Evolutionary conservation across 2,797 vertebrate genomes (phyloP).

Genomic region (Esox lucius): DNA sequence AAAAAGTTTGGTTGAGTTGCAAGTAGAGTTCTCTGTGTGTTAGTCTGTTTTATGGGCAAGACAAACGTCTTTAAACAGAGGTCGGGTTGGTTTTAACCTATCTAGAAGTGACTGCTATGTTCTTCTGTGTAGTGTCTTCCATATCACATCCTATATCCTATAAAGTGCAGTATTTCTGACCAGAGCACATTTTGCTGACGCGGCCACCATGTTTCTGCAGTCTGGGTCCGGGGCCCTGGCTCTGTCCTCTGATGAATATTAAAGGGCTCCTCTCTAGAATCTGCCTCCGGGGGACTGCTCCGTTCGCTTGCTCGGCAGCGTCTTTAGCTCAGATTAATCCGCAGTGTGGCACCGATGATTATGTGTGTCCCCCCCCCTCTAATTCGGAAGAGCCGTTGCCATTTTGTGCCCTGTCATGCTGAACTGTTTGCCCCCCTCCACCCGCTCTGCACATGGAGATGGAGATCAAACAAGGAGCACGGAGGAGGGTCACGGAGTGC

Average conservation of each 20-base stretch:
- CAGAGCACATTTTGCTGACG: too few relatives aligned
- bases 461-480: conserved; percentile 12
- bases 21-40: too few relatives aligned
- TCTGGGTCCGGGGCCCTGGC: neutral
- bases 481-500: neutral
- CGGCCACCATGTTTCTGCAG: neutral
- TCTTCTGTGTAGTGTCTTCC: neutral
- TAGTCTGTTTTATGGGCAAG: too few relatives aligned
- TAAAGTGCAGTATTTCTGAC: too few relatives aligned
- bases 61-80: neutral
- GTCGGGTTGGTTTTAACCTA: conserved; percentile 15
- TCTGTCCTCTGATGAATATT: conserved; percentile 18
- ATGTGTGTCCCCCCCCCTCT: conserved; percentile 11
- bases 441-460: neutral
- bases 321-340: conserved; percentile 39
- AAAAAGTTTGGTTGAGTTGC: too few relatives aligned
- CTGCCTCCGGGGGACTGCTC: conserved; percentile 19
- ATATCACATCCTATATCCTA: too few relatives aligned
- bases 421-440: conserved; percentile 4
- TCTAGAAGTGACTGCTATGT: neutral
- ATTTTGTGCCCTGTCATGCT: conserved; percentile 29
- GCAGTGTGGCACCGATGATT: conserved; percentile 25
- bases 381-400: conserved; percentile 24
- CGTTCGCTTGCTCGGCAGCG: conserved; percentile 8
- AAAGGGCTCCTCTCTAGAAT: conserved; percentile 15